Evolutionary conservation across 1,140 invertebrate genomes (phyloP).

Genomic region (Trichoplusia ni): DNA sequence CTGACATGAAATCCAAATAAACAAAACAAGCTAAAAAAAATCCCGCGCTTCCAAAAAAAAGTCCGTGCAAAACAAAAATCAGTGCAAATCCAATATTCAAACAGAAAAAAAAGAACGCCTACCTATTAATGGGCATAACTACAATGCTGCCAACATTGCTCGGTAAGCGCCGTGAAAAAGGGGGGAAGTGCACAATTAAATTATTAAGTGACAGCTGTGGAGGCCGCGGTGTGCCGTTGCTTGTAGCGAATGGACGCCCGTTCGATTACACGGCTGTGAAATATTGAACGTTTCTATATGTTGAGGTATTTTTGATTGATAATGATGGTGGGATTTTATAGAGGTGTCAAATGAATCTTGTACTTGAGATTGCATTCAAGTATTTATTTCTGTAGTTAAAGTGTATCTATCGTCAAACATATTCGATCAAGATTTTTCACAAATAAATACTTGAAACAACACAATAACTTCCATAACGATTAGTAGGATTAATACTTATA

Average conservation of each 20-base stretch:
- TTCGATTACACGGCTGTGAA: slow-evolving; percentile 19
- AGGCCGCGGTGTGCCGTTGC: slow-evolving; percentile 12
- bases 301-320: background rate
- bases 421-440: background rate
- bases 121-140: background rate
- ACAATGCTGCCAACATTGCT: background rate
- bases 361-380: no score
- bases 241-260: background rate
- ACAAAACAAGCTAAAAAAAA: no score
- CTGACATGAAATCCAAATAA: no score
- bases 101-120: background rate
- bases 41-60: background rate
- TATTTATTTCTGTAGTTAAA: no score
- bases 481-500: no score
- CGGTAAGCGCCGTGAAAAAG: slow-evolving; percentile 45
- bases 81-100: slow-evolving; percentile 6
- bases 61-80: background rate
- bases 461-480: no score
- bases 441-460: no score
- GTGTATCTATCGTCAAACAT: no score
- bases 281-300: background rate
- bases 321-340: background rate
- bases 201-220: slow-evolving; percentile 62
- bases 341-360: background rate
- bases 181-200: slow-evolving; percentile 68